Conservation (phyloP, 2,888 invertebrate genomes). For the Eupeodes luniger region DNA sequence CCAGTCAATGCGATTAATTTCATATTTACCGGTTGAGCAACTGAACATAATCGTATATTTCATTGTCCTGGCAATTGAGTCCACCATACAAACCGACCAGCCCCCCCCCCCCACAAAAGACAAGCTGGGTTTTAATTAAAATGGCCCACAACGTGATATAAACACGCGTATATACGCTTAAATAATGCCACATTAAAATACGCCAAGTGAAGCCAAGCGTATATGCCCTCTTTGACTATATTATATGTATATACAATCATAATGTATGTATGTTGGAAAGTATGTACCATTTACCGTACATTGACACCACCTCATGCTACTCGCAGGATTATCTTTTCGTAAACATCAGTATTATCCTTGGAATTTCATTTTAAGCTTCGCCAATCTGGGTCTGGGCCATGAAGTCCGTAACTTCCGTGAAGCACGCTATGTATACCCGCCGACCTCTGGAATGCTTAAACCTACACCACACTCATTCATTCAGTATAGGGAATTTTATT, state of each 20-base stretch:
- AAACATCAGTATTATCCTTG: not conserved
- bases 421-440: too few relatives aligned
- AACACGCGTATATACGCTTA: not conserved
- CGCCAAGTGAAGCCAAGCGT: not conserved
- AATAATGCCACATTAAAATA: slow-evolving; percentile 4
- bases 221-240: not conserved
- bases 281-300: not conserved
- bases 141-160: not conserved
- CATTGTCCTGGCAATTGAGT: slow-evolving; percentile 21
- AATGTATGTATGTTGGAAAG: too few relatives aligned
- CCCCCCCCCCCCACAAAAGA: not conserved
- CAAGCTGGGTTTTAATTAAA: slow-evolving; percentile 30
- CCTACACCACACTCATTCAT: too few relatives aligned
- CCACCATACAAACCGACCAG: not conserved
- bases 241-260: too few relatives aligned
- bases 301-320: not conserved
- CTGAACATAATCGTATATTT: slow-evolving; percentile 10
- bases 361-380: slow-evolving; percentile 28
- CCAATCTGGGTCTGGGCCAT: slow-evolving; percentile 7
- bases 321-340: not conserved
- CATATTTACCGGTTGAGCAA: slow-evolving; percentile 15
- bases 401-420: not conserved
- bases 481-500: not conserved
- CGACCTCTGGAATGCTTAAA: too few relatives aligned
- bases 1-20: slow-evolving; percentile 18